Evolutionary conservation across 2,888 invertebrate species (phyloP), one percentile per base, ranked within the genome.

Genomic region (Drepana falcataria): DNA sequence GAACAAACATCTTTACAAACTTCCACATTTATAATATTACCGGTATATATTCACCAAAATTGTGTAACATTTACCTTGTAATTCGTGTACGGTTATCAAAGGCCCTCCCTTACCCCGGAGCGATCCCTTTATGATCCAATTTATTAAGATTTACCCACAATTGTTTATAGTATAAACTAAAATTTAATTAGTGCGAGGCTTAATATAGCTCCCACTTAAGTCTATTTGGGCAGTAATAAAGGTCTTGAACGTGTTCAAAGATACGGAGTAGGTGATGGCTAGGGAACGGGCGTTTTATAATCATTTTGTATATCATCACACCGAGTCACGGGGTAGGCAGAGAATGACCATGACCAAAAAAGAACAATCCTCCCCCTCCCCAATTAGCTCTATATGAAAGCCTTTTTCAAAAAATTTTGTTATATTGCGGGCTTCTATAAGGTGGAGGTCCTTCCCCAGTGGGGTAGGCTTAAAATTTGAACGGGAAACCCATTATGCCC

Each of bases 151-250:
- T 47, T 34, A 44, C 35, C 40, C 35, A 47, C 51, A 53, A 48
- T 55, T 57, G 55, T 53, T 57, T 51, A 48, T 52, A 41, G 35
- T 56, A 57, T 59, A 48, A 57, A 61, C 58, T 64, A 51, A 63
- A 70, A 63, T 68, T 61, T 71, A 64, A 71, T 68, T 68, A 68
- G 60, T 58, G 44, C 54, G 51, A 58, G n/a, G 60, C 66, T 57
- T 62, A 66, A 60, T 67, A 60, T 58, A 64, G 63, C 54, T 53
- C 58, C 55, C 53, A 61, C 55, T 60, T 56, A 61, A 68, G 67
- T 69, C 55, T 72, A 70, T 76, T 69, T 66, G 64, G 65, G 59
- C 57, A 64, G 65, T 65, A 73, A 75, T 74, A 75, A 69, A 67
- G 72, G 68, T 73, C 66, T 65, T 61, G 59, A 65, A 58, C 65